phyloP scores from a whole-genome alignment of 2,888 invertebrate genomes.

The Orthosia gracilis region DNA sequence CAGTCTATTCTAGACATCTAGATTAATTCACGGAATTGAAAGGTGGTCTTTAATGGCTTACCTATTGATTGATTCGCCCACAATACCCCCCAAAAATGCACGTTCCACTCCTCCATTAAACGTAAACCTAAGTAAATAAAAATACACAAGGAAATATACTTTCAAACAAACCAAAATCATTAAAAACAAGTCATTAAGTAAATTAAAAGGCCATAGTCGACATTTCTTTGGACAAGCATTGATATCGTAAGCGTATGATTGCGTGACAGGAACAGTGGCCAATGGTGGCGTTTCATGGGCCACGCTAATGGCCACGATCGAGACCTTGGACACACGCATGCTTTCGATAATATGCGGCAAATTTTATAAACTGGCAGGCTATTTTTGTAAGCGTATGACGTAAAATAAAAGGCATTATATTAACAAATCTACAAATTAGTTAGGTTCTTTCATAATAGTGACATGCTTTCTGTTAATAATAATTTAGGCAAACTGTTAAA shows the following conservation, averaged over 20 bases:
- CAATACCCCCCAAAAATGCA: not conserved
- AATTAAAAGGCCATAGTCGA: conserved; percentile 38
- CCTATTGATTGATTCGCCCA: not conserved
- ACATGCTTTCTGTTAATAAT: not conserved
- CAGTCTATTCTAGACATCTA: too few relatives aligned
- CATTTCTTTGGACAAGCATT: conserved; percentile 33
- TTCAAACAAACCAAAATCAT: conserved; percentile 7
- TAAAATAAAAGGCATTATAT: not conserved
- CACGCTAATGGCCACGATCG: conserved; percentile 33
- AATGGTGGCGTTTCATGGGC: conserved; percentile 23
- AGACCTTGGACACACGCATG: conserved; percentile 56
- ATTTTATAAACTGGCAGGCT: not conserved
- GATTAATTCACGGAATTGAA: not conserved
- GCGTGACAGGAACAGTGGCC: conserved; percentile 49
- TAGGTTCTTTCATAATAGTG: not conserved
- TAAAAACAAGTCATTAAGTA: conserved; percentile 39
- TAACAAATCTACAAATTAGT: not conserved
- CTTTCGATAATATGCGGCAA: conserved; percentile 41
- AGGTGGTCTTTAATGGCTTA: not conserved
- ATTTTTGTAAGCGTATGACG: not conserved
- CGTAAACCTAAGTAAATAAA: conserved; percentile 9
- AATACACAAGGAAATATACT: conserved; percentile 4
- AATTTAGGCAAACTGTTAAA: not conserved
- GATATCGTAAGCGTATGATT: conserved; percentile 54
- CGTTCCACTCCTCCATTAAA: not conserved